phyloP scores from a whole-genome alignment of 2,888 invertebrate genomes.

The Junonia oenone region DNA sequence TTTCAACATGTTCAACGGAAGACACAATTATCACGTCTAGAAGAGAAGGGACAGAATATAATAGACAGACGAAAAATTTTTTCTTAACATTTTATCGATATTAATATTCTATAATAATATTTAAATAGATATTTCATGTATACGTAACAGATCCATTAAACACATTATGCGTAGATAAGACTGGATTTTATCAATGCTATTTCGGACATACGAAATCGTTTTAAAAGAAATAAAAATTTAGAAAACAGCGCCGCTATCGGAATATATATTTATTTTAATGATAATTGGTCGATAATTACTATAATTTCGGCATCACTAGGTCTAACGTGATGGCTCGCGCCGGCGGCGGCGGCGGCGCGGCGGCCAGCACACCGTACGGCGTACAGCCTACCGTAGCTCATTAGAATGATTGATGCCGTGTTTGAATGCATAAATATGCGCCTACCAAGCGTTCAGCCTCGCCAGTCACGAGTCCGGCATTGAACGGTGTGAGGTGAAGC shows the following conservation, averaged over 20 bases:
- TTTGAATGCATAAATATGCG: constrained; percentile 69
- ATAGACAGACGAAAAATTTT: no score
- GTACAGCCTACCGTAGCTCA: constrained; percentile 52
- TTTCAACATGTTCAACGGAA: no score
- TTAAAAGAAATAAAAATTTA: neutral
- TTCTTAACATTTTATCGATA: no score
- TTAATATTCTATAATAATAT: neutral
- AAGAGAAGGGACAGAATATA: no score
- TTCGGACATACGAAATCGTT: neutral
- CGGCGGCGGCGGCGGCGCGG: constrained; percentile 37
- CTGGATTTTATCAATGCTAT: neutral
- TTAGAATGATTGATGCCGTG: constrained; percentile 76
- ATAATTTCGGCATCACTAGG: constrained; percentile 38
- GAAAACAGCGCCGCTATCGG: neutral
- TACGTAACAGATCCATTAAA: no score
- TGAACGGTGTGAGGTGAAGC: constrained; percentile 40
- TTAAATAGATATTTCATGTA: neutral
- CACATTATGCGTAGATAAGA: neutral
- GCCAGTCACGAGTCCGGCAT: constrained; percentile 52
- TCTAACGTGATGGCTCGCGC: constrained; percentile 46
- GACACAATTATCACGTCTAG: no score
- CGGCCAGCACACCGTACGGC: constrained; percentile 32
- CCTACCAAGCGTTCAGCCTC: constrained; percentile 48
- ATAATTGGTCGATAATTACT: constrained; percentile 12
- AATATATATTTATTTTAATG: neutral